These are phyloP conservation scores for Syrrhaptes paradoxus DNA, from an alignment of 2,113 vertebrate species.

Conservation along the genomic window DNA sequence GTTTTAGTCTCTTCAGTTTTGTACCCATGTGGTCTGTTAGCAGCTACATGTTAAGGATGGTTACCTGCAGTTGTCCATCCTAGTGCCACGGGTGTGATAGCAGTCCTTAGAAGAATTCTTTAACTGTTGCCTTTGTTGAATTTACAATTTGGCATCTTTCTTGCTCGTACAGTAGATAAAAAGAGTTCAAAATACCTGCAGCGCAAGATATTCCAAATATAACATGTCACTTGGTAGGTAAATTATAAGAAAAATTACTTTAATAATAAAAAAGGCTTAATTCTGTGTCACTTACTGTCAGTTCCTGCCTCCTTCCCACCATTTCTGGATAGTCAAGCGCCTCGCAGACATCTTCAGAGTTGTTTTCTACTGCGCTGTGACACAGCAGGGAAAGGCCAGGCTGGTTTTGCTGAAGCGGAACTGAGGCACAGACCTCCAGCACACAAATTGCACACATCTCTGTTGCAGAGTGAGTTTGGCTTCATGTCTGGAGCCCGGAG, in stretches of 20 bases:
- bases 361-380: neutral
- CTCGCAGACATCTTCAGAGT: neutral
- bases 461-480: neutral
- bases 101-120: neutral
- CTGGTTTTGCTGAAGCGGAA: neutral
- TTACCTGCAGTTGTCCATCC: neutral
- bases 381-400: neutral
- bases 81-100: neutral
- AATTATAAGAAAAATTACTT: neutral
- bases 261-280: neutral
- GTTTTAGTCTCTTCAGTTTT: neutral
- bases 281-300: neutral
- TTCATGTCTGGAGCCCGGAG: neutral
- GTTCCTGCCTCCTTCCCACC: neutral
- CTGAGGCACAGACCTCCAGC: neutral
- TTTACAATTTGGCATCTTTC: neutral
- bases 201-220: neutral
- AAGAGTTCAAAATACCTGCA: neutral
- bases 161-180: neutral
- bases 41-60: neutral
- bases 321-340: neutral
- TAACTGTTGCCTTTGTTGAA: neutral
- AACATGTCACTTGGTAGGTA: neutral
- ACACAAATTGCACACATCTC: neutral
- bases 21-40: neutral